These are phyloP conservation scores for Dallia pectoralis DNA, from an alignment of 2,797 vertebrate genomes.

Conservation along the genomic window DNA sequence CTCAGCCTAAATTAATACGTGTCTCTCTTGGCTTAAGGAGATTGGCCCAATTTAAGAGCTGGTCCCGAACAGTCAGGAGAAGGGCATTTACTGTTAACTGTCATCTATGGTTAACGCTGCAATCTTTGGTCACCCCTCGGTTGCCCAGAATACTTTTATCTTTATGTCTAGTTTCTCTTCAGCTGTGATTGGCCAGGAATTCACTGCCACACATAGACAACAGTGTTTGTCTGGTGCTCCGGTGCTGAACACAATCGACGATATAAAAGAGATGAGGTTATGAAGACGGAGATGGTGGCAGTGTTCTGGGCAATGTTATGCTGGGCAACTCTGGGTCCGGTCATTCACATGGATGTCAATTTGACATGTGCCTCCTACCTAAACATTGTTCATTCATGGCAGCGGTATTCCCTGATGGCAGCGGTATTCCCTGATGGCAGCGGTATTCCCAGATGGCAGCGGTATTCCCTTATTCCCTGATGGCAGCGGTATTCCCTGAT, in stretches of 20 bases:
- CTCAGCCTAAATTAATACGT: constrained; percentile 20
- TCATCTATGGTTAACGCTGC: constrained; percentile 6
- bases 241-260: neutral
- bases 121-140: neutral
- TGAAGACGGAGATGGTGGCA: neutral
- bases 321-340: too few relatives aligned
- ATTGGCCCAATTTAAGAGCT: constrained; percentile 30
- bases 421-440: too few relatives aligned
- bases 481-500: too few relatives aligned
- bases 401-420: too few relatives aligned
- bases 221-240: neutral
- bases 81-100: constrained; percentile 40
- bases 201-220: constrained; percentile 6
- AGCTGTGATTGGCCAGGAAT: neutral
- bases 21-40: constrained; percentile 24
- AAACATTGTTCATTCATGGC: too few relatives aligned
- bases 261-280: neutral
- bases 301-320: too few relatives aligned
- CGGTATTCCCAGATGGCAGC: too few relatives aligned
- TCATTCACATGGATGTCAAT: too few relatives aligned
- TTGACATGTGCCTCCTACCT: too few relatives aligned
- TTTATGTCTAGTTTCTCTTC: neutral
- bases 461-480: too few relatives aligned
- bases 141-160: constrained; percentile 6
- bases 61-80: neutral